Percentiles rank a stretch among this genome's conserved stretches.
phyloP scores from a whole-genome alignment of 2,113 vertebrate species.

The Columbina picui region DNA sequence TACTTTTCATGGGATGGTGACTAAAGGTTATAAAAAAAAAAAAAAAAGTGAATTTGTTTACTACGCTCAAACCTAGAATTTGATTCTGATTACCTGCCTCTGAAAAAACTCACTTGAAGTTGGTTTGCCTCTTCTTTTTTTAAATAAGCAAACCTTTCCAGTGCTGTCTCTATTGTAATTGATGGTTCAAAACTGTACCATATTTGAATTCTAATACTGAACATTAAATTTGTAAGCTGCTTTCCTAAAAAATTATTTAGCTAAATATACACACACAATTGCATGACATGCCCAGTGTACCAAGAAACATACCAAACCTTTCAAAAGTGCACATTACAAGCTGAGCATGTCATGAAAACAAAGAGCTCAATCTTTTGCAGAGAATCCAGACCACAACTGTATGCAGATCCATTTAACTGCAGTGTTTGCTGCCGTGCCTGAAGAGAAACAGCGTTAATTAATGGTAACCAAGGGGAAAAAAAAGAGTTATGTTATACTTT shows the following conservation, averaged over 20 bases:
- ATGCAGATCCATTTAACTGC: conserved; percentile 67
- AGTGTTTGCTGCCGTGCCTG: conserved; percentile 67
- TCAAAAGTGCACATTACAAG: conserved; percentile 70
- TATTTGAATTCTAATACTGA: background rate
- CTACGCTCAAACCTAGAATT: background rate
- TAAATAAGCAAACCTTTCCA: background rate
- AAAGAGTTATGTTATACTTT: conserved; percentile 13
- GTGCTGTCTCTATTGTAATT: background rate
- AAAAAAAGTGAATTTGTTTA: background rate
- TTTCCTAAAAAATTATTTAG: background rate
- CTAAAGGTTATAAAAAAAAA: background rate
- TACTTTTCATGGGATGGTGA: background rate
- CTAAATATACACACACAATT: conserved; percentile 50
- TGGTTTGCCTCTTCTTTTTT: background rate
- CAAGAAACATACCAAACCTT: conserved; percentile 70
- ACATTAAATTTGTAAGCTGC: background rate
- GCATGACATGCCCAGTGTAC: conserved; percentile 71
- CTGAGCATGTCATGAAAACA: conserved; percentile 73
- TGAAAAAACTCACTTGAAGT: background rate
- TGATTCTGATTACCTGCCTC: background rate
- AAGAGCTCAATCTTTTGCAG: conserved; percentile 73
- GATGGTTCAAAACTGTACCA: background rate
- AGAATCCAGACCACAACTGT: conserved; percentile 70
- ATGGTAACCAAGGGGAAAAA: conserved; percentile 33
- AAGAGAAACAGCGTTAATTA: conserved; percentile 71